phyloP scores from a whole-genome alignment of 1,140 invertebrate genomes.

The Acromyrmex echinatior region DNA sequence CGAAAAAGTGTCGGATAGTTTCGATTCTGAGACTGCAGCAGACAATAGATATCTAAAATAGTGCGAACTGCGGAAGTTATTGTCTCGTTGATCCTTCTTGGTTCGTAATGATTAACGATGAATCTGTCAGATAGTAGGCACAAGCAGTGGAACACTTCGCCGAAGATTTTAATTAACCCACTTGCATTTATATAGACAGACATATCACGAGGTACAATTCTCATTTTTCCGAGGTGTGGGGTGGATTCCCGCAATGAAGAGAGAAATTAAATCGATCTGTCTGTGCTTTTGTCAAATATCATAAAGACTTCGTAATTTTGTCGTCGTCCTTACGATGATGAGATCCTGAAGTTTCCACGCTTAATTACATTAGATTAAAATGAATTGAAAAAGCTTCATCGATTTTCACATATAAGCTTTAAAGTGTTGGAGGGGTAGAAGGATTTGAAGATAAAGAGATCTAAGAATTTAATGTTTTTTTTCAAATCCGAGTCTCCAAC shows the following conservation, averaged over 20 bases:
- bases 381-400: background rate
- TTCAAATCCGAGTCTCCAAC: background rate
- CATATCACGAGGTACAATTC: background rate
- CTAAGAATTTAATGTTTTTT: background rate
- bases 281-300: slow-evolving; percentile 65
- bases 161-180: slow-evolving; percentile 71
- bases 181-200: slow-evolving; percentile 49
- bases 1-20: background rate
- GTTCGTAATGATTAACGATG: slow-evolving; percentile 28
- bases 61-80: background rate
- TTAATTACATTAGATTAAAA: background rate
- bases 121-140: slow-evolving; percentile 40
- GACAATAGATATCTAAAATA: background rate
- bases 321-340: background rate
- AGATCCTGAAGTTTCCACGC: slow-evolving; percentile 5
- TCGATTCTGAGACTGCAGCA: background rate
- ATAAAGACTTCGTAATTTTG: slow-evolving; percentile 61
- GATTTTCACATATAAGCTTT: background rate
- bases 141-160: slow-evolving; percentile 8
- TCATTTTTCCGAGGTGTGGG: slow-evolving; percentile 53
- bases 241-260: slow-evolving; percentile 30
- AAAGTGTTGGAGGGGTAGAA: background rate
- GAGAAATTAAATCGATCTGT: slow-evolving; percentile 63
- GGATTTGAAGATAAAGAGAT: background rate
- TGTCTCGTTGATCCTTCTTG: slow-evolving; percentile 29